Evolutionary conservation across 2,888 invertebrate genomes (phyloP).

Genomic region (Corythucha ciliata): DNA sequence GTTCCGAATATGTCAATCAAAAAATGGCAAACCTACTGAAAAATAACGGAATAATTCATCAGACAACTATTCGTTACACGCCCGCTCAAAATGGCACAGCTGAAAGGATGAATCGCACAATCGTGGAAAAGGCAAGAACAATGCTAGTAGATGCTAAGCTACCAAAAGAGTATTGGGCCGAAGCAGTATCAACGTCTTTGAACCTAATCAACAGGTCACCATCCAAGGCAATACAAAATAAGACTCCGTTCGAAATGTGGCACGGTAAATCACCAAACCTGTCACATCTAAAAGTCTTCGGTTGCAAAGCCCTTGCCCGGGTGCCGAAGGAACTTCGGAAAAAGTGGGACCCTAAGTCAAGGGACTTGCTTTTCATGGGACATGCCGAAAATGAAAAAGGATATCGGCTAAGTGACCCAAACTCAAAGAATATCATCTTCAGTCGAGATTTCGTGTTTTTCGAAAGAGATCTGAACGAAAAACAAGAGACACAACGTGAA

Average conservation of each 20-base stretch:
- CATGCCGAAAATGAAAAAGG: too few species aligned
- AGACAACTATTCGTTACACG: slow-evolving; percentile 23
- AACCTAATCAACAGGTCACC: slow-evolving; percentile 18
- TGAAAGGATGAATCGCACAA: slow-evolving; percentile 23
- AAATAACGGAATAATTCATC: slow-evolving; percentile 25
- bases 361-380: too few species aligned
- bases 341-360: too few species aligned
- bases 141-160: slow-evolving; percentile 10
- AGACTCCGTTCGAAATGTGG: slow-evolving; percentile 21
- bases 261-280: slow-evolving; percentile 11
- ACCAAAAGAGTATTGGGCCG: slow-evolving; percentile 13
- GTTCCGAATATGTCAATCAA: slow-evolving; percentile 3
- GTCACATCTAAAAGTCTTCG: slow-evolving; percentile 10
- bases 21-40: not conserved
- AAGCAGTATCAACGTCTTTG: slow-evolving; percentile 3
- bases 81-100: slow-evolving; percentile 28
- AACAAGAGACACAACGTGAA: too few species aligned
- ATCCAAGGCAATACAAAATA: not conserved
- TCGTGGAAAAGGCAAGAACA: not conserved
- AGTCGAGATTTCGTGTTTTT: too few species aligned
- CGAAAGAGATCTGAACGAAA: too few species aligned
- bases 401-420: too few species aligned
- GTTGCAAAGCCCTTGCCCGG: slow-evolving; percentile 10
- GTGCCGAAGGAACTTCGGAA: not conserved
- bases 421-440: too few species aligned